Percentiles rank a stretch among this genome's conserved stretches.
These are phyloP conservation scores for Eilema griseolum DNA, from an alignment of 2,888 invertebrate species.

Conservation along the genomic window DNA sequence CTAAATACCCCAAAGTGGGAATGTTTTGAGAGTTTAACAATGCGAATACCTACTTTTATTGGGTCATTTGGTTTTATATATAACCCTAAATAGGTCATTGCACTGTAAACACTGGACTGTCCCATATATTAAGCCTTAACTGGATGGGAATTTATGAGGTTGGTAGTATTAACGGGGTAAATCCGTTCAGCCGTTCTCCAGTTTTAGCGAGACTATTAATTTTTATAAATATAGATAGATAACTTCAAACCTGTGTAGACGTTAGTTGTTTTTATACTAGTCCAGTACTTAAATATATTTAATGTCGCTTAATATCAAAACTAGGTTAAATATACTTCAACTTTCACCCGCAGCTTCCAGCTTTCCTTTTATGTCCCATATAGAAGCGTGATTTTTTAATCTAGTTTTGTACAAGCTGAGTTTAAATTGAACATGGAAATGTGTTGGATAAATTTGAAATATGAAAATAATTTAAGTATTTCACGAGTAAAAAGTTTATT, in stretches of 20 bases:
- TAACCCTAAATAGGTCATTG: no score
- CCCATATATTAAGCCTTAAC: no score
- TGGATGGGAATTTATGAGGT: no score
- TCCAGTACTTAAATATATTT: slow-evolving; percentile 33
- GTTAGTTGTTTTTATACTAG: slow-evolving; percentile 2
- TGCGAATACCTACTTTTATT: no score
- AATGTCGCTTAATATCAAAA: slow-evolving; percentile 30
- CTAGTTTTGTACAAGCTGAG: slow-evolving; percentile 9
- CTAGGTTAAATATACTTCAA: slow-evolving; percentile 49
- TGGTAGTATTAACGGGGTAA: no score
- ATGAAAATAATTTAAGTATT: background rate
- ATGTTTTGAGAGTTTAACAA: no score
- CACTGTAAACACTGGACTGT: no score
- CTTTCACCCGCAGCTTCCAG: slow-evolving; percentile 42
- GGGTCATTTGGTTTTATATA: no score
- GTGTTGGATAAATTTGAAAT: background rate
- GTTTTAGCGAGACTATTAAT: no score
- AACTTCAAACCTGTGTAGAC: slow-evolving; percentile 3
- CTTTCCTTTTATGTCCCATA: slow-evolving; percentile 31
- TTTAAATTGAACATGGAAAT: slow-evolving; percentile 15
- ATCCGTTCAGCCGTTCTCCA: no score
- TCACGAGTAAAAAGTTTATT: background rate
- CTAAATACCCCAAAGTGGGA: no score
- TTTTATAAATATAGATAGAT: no score
- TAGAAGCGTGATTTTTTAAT: slow-evolving; percentile 28